Base-by-base conservation (phyloP, 2,888 invertebrate species). In the Thera britannica region DNA sequence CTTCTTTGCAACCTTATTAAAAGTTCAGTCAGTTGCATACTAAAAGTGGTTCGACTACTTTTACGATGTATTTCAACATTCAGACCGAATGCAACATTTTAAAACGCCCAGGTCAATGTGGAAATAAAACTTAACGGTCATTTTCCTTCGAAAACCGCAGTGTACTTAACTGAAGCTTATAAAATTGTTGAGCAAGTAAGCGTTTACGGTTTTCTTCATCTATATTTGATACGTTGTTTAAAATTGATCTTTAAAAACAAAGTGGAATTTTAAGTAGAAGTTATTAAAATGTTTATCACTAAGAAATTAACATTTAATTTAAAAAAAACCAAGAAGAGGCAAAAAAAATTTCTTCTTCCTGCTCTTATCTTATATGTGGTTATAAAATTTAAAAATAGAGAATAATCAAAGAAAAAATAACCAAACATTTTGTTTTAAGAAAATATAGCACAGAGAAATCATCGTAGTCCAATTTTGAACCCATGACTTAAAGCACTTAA, bases 151-250 rank as follows among this genome's bases (percentile, higher is more conserved):
- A 59, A 59, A 59, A 59, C 59, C 38, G 12, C 69, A 71, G 70
- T 68, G 65, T 51, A 55, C 61, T 77, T 81, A 74, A 74, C 67
- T 62, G 68, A 73, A 75, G 65, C 72, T 79, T 55, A 78, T 81
- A 81, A 81, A 82, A 79, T 79, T 77, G 78, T 79, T 76, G 67
- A 76, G 52, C 66, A 64, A 71, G n/a, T n/a, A 34, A 55, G 36
- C 55, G 36, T 55, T 55, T 36, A 55, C 55, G 55, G 35, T 9
- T 54, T 49, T 49, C 11, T 52, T 55, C 36, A 5, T 54, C 9
- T 35, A 54, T 54, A 55, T 55, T 51, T 51, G 51, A 51, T 51
- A 11, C 36, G 55, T 36, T 55, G 36, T 34, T 5, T 3, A 36
- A 51, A 23, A 23, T 23, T 36, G 54, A 54, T 0, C 2, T 54